Base-by-base conservation (phyloP, 2,888 invertebrate species). In the Scrobipalpa costella region DNA sequence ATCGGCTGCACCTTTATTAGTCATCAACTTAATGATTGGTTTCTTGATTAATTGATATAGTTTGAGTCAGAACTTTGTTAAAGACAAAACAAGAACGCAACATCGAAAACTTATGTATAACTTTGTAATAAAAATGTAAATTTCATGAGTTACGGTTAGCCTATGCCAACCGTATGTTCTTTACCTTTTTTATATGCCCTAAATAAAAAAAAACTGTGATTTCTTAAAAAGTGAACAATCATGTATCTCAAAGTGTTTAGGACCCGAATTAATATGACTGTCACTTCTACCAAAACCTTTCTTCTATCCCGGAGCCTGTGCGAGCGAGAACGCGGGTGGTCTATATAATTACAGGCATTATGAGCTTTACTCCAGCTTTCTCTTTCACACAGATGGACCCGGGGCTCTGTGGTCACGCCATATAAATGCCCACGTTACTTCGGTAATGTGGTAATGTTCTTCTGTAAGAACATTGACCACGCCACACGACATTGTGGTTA, bases 341-440 rank as follows among this genome's bases (percentile, higher is more conserved):
- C 88, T 78, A 75, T 79, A 78, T 86, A 83, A 87, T 87, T 86
- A 86, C 83, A 71, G 68, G 71, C 76, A 78, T 82, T 80, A 79
- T 21, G 73, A 74, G 70, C 76, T 66, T 65, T 33, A 40, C n/a
- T 64, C 17, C 44, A 40, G 38, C 64, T 61, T 55, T 65, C 65
- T 60, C 65, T 63, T 60, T 65, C 60, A 13, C 62, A 49, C 61
- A 13, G 15, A 15, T 33, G 15, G 44, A 17, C 40, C 44, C 59
- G 44, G 19, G 21, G 40, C 21, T 57, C 36, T 59, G 59, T 44
- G 59, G 59, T 59, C 38, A 57, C 57, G 57, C 38, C 17, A 38
- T 57, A 59, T 44, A 44, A 55, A 55, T 33, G 55, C 55, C 33
- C 34, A 33, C 34, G 34, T 27, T n/a, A 55, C 55, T 13, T 21